Conservation (phyloP, 2,797 vertebrate genomes). For the Tiaroga cobitis region DNA sequence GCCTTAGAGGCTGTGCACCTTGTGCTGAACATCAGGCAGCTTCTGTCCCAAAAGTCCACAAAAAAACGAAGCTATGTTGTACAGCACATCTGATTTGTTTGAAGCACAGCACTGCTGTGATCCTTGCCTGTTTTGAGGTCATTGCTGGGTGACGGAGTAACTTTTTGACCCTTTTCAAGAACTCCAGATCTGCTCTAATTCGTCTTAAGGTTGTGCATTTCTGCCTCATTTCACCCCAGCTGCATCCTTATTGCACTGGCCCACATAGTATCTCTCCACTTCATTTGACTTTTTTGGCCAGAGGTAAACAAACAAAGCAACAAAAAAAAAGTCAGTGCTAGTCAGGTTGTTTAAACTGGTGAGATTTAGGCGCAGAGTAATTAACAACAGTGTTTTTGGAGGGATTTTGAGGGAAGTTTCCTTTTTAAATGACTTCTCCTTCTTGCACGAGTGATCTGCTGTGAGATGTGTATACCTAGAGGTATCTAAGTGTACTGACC, state of each 20-base stretch:
- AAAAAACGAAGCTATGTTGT: background rate
- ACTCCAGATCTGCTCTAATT: slow-evolving; percentile 59
- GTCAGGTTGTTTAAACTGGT: background rate
- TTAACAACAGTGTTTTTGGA: background rate
- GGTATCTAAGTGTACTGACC: slow-evolving; percentile 45
- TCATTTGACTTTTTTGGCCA: background rate
- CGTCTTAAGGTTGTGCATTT: slow-evolving; percentile 62
- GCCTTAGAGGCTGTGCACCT: background rate
- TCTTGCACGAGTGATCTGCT: slow-evolving; percentile 5
- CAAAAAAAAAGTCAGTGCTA: background rate
- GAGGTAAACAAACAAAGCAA: slow-evolving; percentile 4
- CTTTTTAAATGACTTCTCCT: background rate
- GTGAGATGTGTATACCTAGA: slow-evolving; percentile 29
- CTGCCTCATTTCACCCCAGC: slow-evolving; percentile 56
- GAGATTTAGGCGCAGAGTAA: background rate
- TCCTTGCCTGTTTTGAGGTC: slow-evolving; percentile 24
- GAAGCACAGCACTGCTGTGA: background rate
- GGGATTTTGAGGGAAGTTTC: slow-evolving; percentile 9
- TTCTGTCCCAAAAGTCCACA: background rate
- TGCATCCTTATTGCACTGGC: slow-evolving; percentile 32
- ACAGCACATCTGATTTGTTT: background rate
- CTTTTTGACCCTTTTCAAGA: slow-evolving; percentile 60
- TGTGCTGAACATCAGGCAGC: background rate
- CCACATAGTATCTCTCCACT: slow-evolving; percentile 20
- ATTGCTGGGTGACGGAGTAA: slow-evolving; percentile 61